Conservation (phyloP, 2,797 vertebrate genomes). For the Syndactyla subalaris region DNA sequence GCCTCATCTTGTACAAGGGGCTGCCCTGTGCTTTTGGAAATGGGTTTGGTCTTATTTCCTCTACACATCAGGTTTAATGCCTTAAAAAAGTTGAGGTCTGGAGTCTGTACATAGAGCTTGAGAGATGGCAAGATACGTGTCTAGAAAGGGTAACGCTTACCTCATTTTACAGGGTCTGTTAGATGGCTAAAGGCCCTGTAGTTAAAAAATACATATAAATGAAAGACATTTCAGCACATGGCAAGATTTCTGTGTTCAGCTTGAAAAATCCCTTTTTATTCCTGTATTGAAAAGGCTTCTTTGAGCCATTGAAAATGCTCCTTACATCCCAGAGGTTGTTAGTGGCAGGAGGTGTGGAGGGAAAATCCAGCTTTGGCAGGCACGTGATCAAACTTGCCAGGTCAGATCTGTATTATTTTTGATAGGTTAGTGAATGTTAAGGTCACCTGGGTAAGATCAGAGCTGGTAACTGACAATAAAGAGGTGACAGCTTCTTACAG, state of each 20-base stretch:
- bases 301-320: not conserved
- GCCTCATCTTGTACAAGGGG: not conserved
- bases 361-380: conserved; percentile 18
- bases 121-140: not conserved
- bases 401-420: conserved; percentile 19
- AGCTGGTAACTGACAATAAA: not conserved
- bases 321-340: not conserved
- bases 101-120: not conserved
- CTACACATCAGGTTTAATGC: not conserved
- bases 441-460: conserved; percentile 19
- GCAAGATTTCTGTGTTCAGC: not conserved
- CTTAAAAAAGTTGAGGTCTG: not conserved
- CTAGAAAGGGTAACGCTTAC: not conserved
- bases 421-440: not conserved
- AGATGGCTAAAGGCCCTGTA: not conserved
- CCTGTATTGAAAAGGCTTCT: not conserved
- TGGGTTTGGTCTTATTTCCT: not conserved
- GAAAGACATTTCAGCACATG: not conserved
- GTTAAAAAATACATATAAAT: not conserved
- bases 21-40: not conserved
- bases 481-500: not conserved
- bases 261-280: not conserved
- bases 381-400: not conserved
- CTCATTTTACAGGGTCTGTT: not conserved
- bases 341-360: not conserved